These are phyloP conservation scores for Andrena camellia DNA, from an alignment of 2,888 invertebrate species.

Conservation along the genomic window DNA sequence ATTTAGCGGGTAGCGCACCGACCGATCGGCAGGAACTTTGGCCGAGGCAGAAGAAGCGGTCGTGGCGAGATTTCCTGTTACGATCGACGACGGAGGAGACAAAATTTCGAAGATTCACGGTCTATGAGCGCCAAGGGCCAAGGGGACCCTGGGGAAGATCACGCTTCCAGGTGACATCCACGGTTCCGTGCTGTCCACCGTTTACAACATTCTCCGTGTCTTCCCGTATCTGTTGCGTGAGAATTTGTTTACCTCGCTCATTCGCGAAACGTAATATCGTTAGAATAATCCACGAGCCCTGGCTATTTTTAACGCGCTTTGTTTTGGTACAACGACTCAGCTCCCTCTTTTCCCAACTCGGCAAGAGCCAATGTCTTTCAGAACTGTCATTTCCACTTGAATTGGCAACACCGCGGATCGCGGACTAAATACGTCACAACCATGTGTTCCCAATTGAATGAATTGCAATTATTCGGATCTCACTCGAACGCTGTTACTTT, in stretches of 20 bases:
- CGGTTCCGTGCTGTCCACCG: not conserved
- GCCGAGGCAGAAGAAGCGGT: not conserved
- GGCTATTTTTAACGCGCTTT: constrained; percentile 67
- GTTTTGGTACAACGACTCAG: constrained; percentile 69
- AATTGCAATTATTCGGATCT: constrained; percentile 25
- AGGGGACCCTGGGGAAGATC: constrained; percentile 84
- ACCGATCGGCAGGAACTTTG: not conserved
- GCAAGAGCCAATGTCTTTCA: constrained; percentile 4
- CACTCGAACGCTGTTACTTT: not conserved
- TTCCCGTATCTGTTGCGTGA: not conserved
- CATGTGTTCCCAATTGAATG: constrained; percentile 56
- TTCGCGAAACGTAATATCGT: constrained; percentile 44
- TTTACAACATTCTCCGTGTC: not conserved
- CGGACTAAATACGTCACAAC: constrained; percentile 44
- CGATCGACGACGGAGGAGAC: constrained; percentile 54
- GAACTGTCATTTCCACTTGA: constrained; percentile 54
- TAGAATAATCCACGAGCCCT: constrained; percentile 31
- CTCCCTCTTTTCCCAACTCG: constrained; percentile 13
- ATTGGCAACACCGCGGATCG: constrained; percentile 45
- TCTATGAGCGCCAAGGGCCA: constrained; percentile 84
- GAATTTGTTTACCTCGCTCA: not conserved
- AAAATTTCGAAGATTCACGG: constrained; percentile 79
- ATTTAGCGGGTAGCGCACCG: constrained; percentile 46
- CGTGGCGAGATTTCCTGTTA: constrained; percentile 53
- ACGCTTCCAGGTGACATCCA: constrained; percentile 81